Percentiles rank a stretch among this genome's conserved stretches.
Conservation (phyloP, 1,140 invertebrate genomes). For the Macrostomum lignano region DNA sequence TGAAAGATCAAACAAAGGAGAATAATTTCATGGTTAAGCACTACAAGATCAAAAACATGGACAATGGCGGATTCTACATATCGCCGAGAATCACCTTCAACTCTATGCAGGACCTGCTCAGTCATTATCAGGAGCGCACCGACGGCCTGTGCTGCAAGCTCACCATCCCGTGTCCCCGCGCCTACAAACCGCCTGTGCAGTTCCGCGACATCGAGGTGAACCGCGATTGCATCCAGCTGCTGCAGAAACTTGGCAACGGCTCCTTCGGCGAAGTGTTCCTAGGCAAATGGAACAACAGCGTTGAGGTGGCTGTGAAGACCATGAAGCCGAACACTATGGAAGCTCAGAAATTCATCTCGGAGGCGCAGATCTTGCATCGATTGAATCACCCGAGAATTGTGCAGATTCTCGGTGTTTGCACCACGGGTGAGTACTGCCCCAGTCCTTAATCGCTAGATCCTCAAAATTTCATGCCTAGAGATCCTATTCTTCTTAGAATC, state of each 20-base stretch:
- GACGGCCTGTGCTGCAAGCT: constrained; percentile 68
- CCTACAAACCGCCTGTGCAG: constrained; percentile 10
- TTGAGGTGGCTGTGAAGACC: constrained; percentile 82
- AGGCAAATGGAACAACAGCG: constrained; percentile 57
- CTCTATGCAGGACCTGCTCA: constrained; percentile 57
- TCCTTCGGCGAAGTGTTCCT: constrained; percentile 64
- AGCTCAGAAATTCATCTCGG: constrained; percentile 2
- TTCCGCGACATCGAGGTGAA: constrained; percentile 11
- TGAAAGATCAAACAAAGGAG: too few relatives aligned
- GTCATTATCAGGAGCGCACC: constrained; percentile 41
- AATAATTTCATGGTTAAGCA: constrained; percentile 72
- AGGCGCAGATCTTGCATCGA: constrained; percentile 7
- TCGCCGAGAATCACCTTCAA: constrained; percentile 75
- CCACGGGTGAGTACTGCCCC: neutral
- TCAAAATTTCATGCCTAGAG: too few relatives aligned
- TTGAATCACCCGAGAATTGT: constrained; percentile 5
- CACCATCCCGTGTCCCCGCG: constrained; percentile 56
- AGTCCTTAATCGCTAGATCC: too few relatives aligned
- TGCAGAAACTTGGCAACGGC: constrained; percentile 58
- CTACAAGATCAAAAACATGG: constrained; percentile 77
- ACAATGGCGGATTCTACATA: constrained; percentile 64
- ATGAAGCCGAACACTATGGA: constrained; percentile 60
- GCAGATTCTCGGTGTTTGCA: constrained; percentile 6
- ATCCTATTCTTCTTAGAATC: too few relatives aligned
- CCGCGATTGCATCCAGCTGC: constrained; percentile 32